Base-by-base conservation (phyloP, 2,113 vertebrate genomes). In the Pangasianodon hypophthalmus region DNA sequence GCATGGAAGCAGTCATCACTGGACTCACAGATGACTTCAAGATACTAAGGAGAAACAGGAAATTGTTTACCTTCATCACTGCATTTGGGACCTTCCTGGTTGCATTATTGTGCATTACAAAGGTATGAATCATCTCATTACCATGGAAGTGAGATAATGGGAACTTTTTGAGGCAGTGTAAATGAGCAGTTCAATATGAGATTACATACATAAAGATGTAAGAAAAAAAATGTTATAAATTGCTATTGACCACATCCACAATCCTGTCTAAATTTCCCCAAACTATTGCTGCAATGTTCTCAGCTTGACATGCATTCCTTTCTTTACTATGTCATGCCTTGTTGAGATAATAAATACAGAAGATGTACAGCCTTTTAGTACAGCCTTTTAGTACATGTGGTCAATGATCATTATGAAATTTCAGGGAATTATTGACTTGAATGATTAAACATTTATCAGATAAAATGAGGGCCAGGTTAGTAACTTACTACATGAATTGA, bases 1-100 rank as follows among this genome's bases (percentile, higher is more conserved):
- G 98, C 80, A 99, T 99, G 98, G 98, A 99, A 89, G 98, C 98
- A 0, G 97, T 99, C 90, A 97, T 99, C 95, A 99, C 98, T 0
- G 98, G 98, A 73, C 94, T 99, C 84, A 95, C 97, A 0, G 98
- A 99, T n/a, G 98, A 99, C 93, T 98, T 98, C 91, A 97, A 97
- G 91, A 94, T 99, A 89, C 96, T 99, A 60, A 99, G 98, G 94
- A 96, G 96, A 91, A 97, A 99, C 75, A 96, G 98, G 91, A 99
- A 99, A 75, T 89, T 98, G 82, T 99, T 99, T 95, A 99, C 98
- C 0, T 97, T 99, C 3, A 94, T 93, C 2, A 97, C 97, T 50
- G 96, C 95, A 1, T 95, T 97, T 50, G 94, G 97, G 87, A 99
- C 98, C 14, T 99, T 99, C 94, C 95, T 99, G 41, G 85, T 98